Conservation (phyloP, 2,113 vertebrate genomes). For the Saccopteryx leptura region DNA sequence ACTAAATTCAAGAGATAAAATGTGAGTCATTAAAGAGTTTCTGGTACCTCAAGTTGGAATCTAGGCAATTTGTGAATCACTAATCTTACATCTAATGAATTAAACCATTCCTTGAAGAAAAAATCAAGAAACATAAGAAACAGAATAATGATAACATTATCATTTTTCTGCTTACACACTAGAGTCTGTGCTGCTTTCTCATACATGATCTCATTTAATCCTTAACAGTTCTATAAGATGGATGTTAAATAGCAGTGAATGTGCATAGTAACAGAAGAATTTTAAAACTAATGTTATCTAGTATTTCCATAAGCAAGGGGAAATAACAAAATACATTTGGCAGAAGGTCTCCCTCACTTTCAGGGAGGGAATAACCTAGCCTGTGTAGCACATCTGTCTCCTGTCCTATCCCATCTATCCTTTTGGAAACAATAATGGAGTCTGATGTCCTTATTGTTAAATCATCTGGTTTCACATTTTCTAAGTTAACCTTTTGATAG, state of each 20-base stretch:
- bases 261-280: constrained; percentile 19
- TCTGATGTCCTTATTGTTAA: constrained; percentile 32
- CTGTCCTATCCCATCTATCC: not conserved
- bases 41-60: not conserved
- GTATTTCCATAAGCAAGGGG: constrained; percentile 14
- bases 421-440: not conserved
- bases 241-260: not conserved
- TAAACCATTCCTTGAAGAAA: constrained; percentile 46
- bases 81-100: constrained; percentile 26
- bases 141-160: constrained; percentile 6
- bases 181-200: not conserved
- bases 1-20: constrained; percentile 39
- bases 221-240: not conserved
- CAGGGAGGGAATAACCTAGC: not conserved
- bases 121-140: constrained; percentile 50
- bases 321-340: not conserved
- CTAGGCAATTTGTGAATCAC: constrained; percentile 10
- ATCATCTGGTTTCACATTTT: constrained; percentile 64
- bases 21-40: constrained; percentile 39
- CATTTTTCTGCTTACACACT: constrained; percentile 12
- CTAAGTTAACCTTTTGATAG: constrained; percentile 51
- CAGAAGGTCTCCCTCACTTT: not conserved
- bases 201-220: not conserved
- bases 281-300: constrained; percentile 28
- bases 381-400: not conserved